A percentile compares a stretch with the other conserved stretches of the same genome.
These are phyloP conservation scores for Manis pentadactyla DNA, from an alignment of 2,797 vertebrate genomes.

Conservation along the genomic window DNA sequence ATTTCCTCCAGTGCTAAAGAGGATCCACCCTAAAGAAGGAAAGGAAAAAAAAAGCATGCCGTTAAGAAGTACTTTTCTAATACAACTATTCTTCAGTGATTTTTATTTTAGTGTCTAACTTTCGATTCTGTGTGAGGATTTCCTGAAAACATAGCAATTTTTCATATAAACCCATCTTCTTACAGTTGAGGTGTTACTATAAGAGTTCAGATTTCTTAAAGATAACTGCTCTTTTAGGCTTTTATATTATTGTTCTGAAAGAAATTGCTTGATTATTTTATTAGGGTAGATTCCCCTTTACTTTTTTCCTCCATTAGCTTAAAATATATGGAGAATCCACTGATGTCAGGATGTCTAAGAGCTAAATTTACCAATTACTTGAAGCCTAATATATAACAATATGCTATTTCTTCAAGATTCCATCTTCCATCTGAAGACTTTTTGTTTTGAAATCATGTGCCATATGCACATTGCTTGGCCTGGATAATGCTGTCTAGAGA, in stretches of 20 bases:
- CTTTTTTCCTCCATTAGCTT: not conserved
- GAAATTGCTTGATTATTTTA: constrained; percentile 1
- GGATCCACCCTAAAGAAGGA: not conserved
- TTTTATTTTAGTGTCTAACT: constrained; percentile 40
- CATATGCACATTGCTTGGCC: constrained; percentile 71
- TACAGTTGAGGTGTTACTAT: not conserved
- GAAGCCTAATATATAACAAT: constrained; percentile 6
- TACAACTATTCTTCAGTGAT: not conserved
- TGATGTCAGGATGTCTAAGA: not conserved
- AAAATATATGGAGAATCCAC: not conserved
- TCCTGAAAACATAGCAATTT: not conserved
- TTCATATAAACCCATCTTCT: not conserved
- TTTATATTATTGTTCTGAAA: constrained; percentile 17
- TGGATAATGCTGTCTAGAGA: constrained; percentile 59
- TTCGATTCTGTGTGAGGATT: constrained; percentile 21
- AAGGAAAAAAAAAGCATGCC: not conserved
- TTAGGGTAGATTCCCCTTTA: not conserved
- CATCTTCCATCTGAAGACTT: constrained; percentile 63
- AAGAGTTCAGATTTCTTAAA: not conserved
- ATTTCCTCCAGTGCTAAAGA: not conserved
- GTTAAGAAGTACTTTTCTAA: not conserved
- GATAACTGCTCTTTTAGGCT: not conserved
- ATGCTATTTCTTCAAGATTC: constrained; percentile 57
- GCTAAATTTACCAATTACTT: constrained; percentile 1
- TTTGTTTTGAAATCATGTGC: constrained; percentile 64